Percentiles rank a stretch among this genome's conserved stretches.
Evolutionary conservation across 30 jellyfish, hydroid and myxozoan genomes (phyloP).

Genomic region (Cassiopea andromeda): DNA sequence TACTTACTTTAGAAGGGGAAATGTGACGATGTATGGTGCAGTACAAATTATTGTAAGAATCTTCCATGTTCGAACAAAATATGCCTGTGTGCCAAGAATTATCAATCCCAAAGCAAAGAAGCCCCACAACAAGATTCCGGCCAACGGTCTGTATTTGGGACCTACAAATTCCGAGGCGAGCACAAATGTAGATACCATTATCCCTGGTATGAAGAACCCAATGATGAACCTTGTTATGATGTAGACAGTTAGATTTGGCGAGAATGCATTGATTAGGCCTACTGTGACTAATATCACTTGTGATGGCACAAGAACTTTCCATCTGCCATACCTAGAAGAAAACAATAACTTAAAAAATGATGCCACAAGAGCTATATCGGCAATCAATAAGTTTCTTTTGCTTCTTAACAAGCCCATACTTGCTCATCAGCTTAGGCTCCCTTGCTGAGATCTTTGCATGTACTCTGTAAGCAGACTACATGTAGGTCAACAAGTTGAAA

Average conservation of each 20-base stretch:
- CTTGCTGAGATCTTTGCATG: no score
- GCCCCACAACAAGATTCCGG: conserved; percentile 82
- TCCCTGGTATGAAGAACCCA: conserved; percentile 90
- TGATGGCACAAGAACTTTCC: conserved; percentile 74
- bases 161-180: conserved; percentile 91
- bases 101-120: conserved; percentile 76
- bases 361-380: no score
- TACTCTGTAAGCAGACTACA: no score
- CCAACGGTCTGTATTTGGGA: conserved; percentile 76
- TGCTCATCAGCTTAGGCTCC: no score
- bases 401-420: no score
- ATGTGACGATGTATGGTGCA: conserved; percentile 79
- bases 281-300: conserved; percentile 44
- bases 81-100: conserved; percentile 85
- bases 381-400: no score
- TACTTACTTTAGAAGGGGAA: conserved; percentile 71
- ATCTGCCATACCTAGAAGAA: conserved; percentile 75
- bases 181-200: conserved; percentile 67
- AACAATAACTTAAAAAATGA: no score
- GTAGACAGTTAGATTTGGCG: conserved; percentile 74
- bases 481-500: no score
- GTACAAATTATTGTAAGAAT: conserved; percentile 65
- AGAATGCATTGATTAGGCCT: conserved; percentile 72
- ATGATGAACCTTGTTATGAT: conserved; percentile 51
- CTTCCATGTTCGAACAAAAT: conserved; percentile 84